phyloP scores from a whole-genome alignment of 2,888 invertebrate species.

The Hirtodrosophila alboralis region DNA sequence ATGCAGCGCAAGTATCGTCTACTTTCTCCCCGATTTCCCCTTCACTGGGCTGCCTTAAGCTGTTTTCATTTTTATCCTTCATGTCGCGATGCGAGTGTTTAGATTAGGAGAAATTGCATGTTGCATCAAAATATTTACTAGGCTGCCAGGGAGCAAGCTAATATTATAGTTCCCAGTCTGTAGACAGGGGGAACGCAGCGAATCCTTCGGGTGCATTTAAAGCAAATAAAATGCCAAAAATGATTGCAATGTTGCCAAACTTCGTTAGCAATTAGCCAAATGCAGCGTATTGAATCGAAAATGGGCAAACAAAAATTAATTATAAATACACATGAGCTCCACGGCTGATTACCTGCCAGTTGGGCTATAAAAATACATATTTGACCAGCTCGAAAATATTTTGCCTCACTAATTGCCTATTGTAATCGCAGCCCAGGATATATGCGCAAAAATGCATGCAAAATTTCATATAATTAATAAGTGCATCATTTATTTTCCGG shows the following conservation, averaged over 20 bases:
- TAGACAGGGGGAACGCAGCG: neutral
- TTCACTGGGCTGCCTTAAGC: conserved; percentile 31
- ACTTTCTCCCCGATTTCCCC: neutral
- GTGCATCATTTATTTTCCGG: conserved; percentile 39
- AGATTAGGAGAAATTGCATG: conserved; percentile 77
- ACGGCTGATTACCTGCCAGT: conserved; percentile 24
- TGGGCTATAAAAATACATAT: conserved; percentile 31
- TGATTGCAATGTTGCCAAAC: conserved; percentile 39
- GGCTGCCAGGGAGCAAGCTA: conserved; percentile 23
- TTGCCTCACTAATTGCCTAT: conserved; percentile 43
- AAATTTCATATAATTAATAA: conserved; percentile 40
- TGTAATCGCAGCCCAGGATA: conserved; percentile 29
- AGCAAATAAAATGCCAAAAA: conserved; percentile 21
- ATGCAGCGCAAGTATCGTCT: conserved; percentile 61
- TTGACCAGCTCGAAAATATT: conserved; percentile 33
- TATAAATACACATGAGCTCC: conserved; percentile 52
- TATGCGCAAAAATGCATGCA: conserved; percentile 23
- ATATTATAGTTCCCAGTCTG: conserved; percentile 27
- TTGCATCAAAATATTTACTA: conserved; percentile 75
- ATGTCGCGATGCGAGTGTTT: conserved; percentile 62
- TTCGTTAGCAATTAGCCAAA: conserved; percentile 55
- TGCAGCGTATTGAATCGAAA: conserved; percentile 48
- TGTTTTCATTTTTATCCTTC: conserved; percentile 63
- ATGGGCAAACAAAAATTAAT: conserved; percentile 61
- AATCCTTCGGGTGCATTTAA: neutral